Conservation (phyloP, 2,113 vertebrate genomes). For the Sphyrna mokarran region DNA sequence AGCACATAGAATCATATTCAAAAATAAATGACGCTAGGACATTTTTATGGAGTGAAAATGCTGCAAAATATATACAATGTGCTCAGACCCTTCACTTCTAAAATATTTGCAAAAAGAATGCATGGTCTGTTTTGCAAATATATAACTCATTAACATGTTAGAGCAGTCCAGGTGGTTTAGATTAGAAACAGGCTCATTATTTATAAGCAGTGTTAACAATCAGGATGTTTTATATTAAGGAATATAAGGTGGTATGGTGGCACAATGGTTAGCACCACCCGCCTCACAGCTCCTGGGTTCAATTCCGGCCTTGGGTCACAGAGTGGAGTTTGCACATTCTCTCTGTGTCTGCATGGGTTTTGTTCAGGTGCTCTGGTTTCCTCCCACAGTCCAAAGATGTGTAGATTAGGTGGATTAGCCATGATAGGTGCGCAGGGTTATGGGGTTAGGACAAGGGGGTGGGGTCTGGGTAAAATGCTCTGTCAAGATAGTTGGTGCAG, state of each 20-base stretch:
- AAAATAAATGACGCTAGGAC: not conserved
- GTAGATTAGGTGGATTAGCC: too few relatives aligned
- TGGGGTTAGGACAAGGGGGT: too few relatives aligned
- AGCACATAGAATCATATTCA: not conserved
- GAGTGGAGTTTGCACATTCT: too few relatives aligned
- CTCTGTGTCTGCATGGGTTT: too few relatives aligned
- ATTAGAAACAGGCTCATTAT: not conserved
- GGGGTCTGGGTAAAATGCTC: too few relatives aligned
- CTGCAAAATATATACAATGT: not conserved
- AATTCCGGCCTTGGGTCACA: too few relatives aligned
- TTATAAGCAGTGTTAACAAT: not conserved
- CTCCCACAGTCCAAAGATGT: too few relatives aligned
- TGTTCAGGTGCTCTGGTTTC: too few relatives aligned
- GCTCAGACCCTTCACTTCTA: not conserved
- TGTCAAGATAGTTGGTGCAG: too few relatives aligned
- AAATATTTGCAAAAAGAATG: not conserved
- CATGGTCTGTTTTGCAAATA: not conserved
- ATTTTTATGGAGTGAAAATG: not conserved
- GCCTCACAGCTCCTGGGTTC: too few relatives aligned
- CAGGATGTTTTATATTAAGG: not conserved
- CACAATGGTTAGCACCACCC: too few relatives aligned
- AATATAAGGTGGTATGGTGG: not conserved
- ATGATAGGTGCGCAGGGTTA: too few relatives aligned
- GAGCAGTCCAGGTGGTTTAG: not conserved
- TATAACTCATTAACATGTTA: not conserved